These are phyloP conservation scores for Scaptomyza polygonia DNA, from an alignment of 2,888 invertebrate genomes.

Conservation along the genomic window DNA sequence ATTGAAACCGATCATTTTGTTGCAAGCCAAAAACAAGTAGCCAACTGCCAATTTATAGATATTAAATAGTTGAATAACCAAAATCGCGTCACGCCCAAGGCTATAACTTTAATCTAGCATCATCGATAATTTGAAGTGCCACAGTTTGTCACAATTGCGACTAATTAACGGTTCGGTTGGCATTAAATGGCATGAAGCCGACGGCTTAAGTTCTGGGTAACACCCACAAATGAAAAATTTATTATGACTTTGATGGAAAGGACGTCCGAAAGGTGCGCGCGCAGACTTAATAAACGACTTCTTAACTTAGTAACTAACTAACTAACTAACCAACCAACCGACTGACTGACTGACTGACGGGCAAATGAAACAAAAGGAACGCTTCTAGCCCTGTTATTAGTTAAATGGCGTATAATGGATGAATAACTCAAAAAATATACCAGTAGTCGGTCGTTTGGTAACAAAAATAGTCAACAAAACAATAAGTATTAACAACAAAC, in stretches of 20 bases:
- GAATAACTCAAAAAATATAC: slow-evolving; percentile 64
- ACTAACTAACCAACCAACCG: slow-evolving; percentile 29
- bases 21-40: slow-evolving; percentile 45
- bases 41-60: slow-evolving; percentile 53
- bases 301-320: too few relatives aligned
- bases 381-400: slow-evolving; percentile 69
- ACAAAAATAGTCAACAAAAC: slow-evolving; percentile 61
- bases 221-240: slow-evolving; percentile 57
- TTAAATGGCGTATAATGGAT: slow-evolving; percentile 79
- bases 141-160: slow-evolving; percentile 26
- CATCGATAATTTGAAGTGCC: slow-evolving; percentile 14
- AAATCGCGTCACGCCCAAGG: slow-evolving; percentile 10
- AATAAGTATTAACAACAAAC: slow-evolving; percentile 43
- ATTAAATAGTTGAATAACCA: slow-evolving; percentile 17
- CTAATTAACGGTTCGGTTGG: slow-evolving; percentile 47
- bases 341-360: slow-evolving; percentile 31
- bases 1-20: slow-evolving; percentile 18
- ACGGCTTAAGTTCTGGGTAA: slow-evolving; percentile 24
- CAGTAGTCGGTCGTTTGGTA: slow-evolving; percentile 11
- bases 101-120: slow-evolving; percentile 2
- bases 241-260: slow-evolving; percentile 65
- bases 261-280: slow-evolving; percentile 29
- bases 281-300: slow-evolving; percentile 51
- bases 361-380: slow-evolving; percentile 20
- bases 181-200: slow-evolving; percentile 44